These are phyloP conservation scores for Scolanthus callimorphus DNA, from an alignment of 92 coral and sea anemone genomes.

Conservation along the genomic window DNA sequence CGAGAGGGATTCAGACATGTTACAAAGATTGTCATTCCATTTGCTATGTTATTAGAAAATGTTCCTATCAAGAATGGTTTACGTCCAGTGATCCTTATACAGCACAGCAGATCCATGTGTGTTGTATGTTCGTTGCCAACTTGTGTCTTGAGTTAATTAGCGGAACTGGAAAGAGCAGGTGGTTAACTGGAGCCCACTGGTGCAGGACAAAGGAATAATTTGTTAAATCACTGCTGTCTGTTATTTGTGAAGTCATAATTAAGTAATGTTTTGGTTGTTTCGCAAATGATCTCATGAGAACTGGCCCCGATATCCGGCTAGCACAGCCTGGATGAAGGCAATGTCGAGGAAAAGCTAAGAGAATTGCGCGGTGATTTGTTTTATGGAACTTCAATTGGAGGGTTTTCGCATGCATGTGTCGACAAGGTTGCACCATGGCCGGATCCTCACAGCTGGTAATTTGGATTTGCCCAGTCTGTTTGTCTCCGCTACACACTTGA, in stretches of 20 bases:
- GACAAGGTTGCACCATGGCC: conserved; percentile 7
- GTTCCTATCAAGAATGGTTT: no score
- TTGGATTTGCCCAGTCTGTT: conserved; percentile 17
- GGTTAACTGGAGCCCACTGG: conserved; percentile 49
- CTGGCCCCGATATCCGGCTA: conserved; percentile 12
- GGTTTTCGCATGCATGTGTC: conserved; percentile 20
- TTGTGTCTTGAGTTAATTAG: no score
- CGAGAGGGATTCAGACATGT: no score
- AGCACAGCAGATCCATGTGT: no score
- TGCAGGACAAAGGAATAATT: conserved; percentile 61
- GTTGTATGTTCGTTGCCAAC: no score
- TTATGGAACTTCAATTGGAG: conserved; percentile 31
- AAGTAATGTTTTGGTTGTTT: conserved; percentile 78
- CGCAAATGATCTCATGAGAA: conserved; percentile 76
- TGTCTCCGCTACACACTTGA: conserved; percentile 42
- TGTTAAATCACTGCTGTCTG: conserved; percentile 54
- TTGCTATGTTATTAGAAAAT: no score
- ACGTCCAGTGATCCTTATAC: no score
- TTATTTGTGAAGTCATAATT: conserved; percentile 89
- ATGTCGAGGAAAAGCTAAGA: not conserved
- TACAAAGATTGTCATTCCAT: no score
- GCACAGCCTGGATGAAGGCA: not conserved
- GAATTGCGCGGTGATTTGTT: not conserved
- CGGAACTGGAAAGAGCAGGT: conserved; percentile 42
- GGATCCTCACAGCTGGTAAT: conserved; percentile 22